Evolutionary conservation across 2,113 vertebrate species (phyloP), one percentile per base, ranked within the genome.

Genomic region (Otocyon megalotis): DNA sequence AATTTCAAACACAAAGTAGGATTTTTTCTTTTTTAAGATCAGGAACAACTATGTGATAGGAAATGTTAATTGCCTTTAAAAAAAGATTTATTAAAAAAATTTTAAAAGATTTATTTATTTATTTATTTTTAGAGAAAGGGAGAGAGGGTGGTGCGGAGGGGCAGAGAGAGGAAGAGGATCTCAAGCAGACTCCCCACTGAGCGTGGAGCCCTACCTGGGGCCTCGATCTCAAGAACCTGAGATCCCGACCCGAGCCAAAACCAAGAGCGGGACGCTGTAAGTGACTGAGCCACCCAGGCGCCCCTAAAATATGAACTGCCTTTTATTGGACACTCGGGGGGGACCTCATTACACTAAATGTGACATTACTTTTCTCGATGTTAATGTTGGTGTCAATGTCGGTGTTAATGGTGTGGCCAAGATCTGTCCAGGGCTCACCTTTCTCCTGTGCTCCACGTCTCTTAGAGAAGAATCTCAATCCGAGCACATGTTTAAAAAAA

Each of bases 151-250:
- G 32, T 16, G 43, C 0, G 8, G 67, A 8, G 15, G 63, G 32
- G 16, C 8, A 35, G n/a, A 35, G 8, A 17, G 32, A 69, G 32
- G 43, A 43, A 69, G 32, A 69, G 67, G 35, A 35, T 19, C 32
- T 35, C 17, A 19, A 35, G 67, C 67, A 69, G 67, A 35, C 2
- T n/a, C 67, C 32, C 32, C 20, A 9, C 16, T 35, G n/a, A 35
- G 67, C 3, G 0, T 2, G 1, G n/a, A 35, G 32, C 32, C 32
- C 17, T 0, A 69, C 8, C 8, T 0, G 32, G 8, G 67, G 32
- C 67, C 67, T 69, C 3, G 8, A 20, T 69, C 67, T 69, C 67
- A 69, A 8, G 32, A 67, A 17, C 67, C 67, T 6, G 67, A 35
- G 32, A 20, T 20, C 32, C 19, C 0, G 3, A 69, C 17, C 67